Base-by-base conservation (phyloP, 1,140 invertebrate species). In the Pogonus chalceus region DNA sequence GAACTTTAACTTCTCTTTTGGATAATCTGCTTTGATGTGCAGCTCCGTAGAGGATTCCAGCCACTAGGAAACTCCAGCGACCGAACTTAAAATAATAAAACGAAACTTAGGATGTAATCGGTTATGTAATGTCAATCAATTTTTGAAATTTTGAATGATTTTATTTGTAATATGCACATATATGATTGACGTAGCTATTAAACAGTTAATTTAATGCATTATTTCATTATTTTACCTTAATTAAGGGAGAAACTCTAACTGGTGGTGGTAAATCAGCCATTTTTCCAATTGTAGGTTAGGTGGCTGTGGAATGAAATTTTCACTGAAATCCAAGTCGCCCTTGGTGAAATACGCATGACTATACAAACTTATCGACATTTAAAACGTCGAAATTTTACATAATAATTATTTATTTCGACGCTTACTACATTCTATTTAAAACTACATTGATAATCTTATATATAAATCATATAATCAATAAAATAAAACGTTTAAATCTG, bases 171-270 rank as follows among this genome's bases (percentile, higher is more conserved):
- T n/a, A n/a, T n/a, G n/a, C n/a, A 48, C 21, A 37, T 24, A 37
- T 24, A 35, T 14, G 12, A 18, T 39, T 24, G 3, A 47, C 1
- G 56, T 24, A 16, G 35, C 14, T n/a, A 7, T 4, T 1, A 54
- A 48, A 35, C 2, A 43, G 20, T 22, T 51, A 46, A 50, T 2
- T 35, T 16, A 51, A 18, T 46, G 10, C 39, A 16, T 4, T 37
- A 37, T 23, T 39, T 9, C 51, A 57, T 55, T 43, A 31, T 52
- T 23, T 72, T 76, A 84, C 83, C 73, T 81, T 84, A 63, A 87
- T 88, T 20, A 87, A 65, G 37, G 85, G 83, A 20, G 84, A 85
- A 57, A 87, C 81, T 58, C 80, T 74, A 53, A 87, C 72, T 60
- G 85, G 84, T 62, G 80, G 76, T 61, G 75, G 76, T 59, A 77